Conservation (phyloP, 2,888 invertebrate species). For the Pterostichus niger region DNA sequence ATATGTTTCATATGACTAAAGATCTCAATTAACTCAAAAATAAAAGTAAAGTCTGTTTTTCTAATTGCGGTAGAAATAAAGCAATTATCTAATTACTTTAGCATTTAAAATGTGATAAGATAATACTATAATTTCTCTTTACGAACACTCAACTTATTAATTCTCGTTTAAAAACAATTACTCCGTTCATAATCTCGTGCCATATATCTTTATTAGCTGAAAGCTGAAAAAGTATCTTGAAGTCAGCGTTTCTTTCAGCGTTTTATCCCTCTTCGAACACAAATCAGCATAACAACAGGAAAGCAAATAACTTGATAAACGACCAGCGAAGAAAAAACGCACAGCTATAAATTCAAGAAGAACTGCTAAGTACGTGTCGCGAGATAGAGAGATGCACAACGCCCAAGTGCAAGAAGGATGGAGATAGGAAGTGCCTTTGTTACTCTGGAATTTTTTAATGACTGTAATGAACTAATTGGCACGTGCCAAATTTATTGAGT, state of each 20-base stretch:
- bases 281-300: slow-evolving; percentile 53
- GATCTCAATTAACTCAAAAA: too few species aligned
- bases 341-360: slow-evolving; percentile 9
- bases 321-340: slow-evolving; percentile 25
- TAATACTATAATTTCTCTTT: too few species aligned
- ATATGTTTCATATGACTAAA: too few species aligned
- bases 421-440: not conserved
- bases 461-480: slow-evolving; percentile 52
- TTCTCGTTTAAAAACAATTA: slow-evolving; percentile 27
- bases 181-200: not conserved
- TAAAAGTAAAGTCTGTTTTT: too few species aligned
- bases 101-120: too few species aligned
- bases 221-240: slow-evolving; percentile 17
- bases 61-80: too few species aligned
- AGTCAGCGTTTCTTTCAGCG: slow-evolving; percentile 29
- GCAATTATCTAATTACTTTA: too few species aligned
- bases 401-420: not conserved
- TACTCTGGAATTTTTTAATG: slow-evolving; percentile 51
- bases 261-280: slow-evolving; percentile 35
- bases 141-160: slow-evolving; percentile 11
- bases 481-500: slow-evolving; percentile 33
- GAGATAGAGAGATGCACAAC: slow-evolving; percentile 1
- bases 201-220: slow-evolving; percentile 46
- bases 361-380: slow-evolving; percentile 42
- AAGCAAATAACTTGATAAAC: slow-evolving; percentile 58